Conservation (phyloP, 2,797 vertebrate species). For the Xiphorhynchus erythropygius region DNA sequence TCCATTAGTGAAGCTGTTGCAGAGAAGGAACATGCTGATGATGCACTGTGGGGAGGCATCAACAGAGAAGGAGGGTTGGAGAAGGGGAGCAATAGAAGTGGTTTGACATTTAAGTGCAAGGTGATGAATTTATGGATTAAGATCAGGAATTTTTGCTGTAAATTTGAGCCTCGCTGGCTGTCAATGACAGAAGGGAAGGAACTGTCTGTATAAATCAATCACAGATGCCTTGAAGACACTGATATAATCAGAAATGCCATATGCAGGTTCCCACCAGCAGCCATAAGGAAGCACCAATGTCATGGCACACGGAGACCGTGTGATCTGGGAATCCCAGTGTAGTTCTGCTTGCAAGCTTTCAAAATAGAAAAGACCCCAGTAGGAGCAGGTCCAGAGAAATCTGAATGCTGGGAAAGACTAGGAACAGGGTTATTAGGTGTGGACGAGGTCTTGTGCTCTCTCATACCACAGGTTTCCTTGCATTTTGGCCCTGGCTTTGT, state of each 20-base stretch:
- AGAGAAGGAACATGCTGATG: neutral
- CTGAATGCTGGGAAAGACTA: neutral
- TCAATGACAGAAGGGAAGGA: neutral
- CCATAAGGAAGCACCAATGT: neutral
- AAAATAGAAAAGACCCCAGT: neutral
- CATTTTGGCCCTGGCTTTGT: neutral
- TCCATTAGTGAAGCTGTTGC: neutral
- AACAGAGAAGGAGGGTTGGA: neutral
- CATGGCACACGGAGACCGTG: fast-evolving
- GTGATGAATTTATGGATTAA: neutral
- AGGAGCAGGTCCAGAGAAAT: neutral
- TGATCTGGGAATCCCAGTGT: neutral
- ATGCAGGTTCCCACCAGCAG: neutral
- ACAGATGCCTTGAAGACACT: neutral
- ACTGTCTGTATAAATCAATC: neutral
- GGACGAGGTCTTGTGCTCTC: neutral
- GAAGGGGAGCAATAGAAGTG: neutral
- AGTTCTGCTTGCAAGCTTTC: neutral
- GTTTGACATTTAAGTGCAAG: neutral
- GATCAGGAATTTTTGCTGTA: neutral
- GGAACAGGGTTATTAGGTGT: neutral
- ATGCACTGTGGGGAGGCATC: neutral
- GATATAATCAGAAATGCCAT: neutral
- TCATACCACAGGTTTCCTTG: neutral
- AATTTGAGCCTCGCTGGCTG: neutral